Evolutionary conservation across 2,797 vertebrate species (phyloP).

Genomic region (Manis pentadactyla): DNA sequence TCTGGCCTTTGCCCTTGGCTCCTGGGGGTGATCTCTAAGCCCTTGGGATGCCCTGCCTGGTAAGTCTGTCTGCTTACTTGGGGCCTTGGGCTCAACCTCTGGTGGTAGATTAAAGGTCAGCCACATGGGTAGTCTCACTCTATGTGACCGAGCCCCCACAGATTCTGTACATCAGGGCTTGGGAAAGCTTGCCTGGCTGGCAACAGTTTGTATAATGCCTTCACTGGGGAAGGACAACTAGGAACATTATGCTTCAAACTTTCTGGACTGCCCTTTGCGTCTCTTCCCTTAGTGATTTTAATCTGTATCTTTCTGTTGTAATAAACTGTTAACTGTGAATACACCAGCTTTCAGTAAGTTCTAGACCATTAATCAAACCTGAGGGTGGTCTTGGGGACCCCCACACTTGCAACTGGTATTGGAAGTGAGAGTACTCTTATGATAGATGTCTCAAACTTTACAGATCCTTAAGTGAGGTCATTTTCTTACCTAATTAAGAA

Average conservation of each 20-base stretch:
- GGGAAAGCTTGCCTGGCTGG: neutral
- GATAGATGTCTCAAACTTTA: neutral
- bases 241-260: neutral
- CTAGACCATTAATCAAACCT: neutral
- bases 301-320: neutral
- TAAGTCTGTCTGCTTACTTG: neutral
- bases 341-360: neutral
- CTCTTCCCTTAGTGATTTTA: neutral
- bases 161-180: neutral
- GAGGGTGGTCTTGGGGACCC: neutral
- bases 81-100: neutral
- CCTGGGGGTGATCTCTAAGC: neutral
- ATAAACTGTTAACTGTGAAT: neutral
- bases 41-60: neutral
- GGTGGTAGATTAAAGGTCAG: neutral
- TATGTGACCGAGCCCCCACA: neutral
- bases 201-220: neutral
- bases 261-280: neutral
- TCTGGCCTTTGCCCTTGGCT: neutral
- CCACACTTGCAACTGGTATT: neutral
- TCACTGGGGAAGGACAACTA: neutral
- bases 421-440: neutral
- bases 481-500: neutral
- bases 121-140: neutral
- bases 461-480: neutral